Evolutionary conservation across 2,113 vertebrate species (phyloP), one percentile per base, ranked within the genome.

Genomic region (Machaerirhynchus nigripectus): DNA sequence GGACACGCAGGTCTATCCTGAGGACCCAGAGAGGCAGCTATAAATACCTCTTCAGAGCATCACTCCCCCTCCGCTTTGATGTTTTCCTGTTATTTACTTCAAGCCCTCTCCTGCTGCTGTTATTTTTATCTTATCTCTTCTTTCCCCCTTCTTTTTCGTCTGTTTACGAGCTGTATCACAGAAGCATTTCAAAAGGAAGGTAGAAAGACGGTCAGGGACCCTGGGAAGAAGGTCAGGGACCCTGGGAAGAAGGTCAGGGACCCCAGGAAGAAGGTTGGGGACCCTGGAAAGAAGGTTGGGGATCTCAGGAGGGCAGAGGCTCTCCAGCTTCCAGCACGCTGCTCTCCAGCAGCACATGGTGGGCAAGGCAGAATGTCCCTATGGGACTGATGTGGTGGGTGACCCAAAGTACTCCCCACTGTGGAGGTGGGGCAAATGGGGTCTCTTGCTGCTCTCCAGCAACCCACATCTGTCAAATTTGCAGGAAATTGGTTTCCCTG

Each of bases 81-180:
- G 88, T 92, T 94, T 73, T 83, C 65, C 78, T 90, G 92, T 68
- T 95, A 83, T 96, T 96, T 95, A 85, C 85, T 94, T 93, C 85
- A 85, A 94, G 69, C 88, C 67, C 78, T 53, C 79, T 93, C 79
- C 85, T 27, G 44, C 75, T 76, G 88, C 88, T 73, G 90, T 87
- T 95, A 94, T 95, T 96, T 97, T 96, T 96, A 76, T 85, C 92
- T 90, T 75, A 90, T 84, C 60, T 87, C 69, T 78, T 33, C 69
- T 70, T 73, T 69, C 39, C 74, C 67, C 53, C 40, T 70, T 26
- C 35, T 65, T 96, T 79, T 78, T 47, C 0, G 1, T 61, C 78
- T 87, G 67, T 94, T 96, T 76, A 68, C 0, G 3, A 79, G 82
- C 84, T 59, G 27, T 35, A 40, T 35, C 37, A 4, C 28, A 37